phyloP scores from a whole-genome alignment of 2,113 vertebrate species.

The Cochlearius cochlearius region DNA sequence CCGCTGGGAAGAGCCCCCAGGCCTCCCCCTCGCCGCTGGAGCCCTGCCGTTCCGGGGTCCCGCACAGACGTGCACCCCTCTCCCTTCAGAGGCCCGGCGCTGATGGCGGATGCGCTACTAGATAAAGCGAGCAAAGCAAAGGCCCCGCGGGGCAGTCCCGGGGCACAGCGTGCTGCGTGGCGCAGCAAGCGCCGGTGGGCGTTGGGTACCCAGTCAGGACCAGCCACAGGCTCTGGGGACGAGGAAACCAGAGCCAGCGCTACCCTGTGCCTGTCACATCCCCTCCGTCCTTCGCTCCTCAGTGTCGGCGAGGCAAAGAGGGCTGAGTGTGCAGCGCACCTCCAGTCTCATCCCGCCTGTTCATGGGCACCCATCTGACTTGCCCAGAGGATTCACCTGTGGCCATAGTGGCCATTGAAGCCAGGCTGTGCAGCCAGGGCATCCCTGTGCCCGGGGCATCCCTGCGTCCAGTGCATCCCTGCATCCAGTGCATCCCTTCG shows the following conservation, averaged over 20 bases:
- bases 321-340: neutral
- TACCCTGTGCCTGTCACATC: rapidly evolving
- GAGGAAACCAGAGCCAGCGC: neutral
- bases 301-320: neutral
- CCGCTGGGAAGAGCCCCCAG: neutral
- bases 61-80: rapidly evolving
- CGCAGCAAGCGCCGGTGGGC: neutral
- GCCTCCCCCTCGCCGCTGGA: neutral
- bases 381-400: no score
- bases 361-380: rapidly evolving
- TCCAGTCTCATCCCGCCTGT: neutral
- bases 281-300: neutral
- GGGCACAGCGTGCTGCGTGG: rapidly evolving
- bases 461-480: rapidly evolving
- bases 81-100: neutral
- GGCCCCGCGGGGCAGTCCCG: neutral
- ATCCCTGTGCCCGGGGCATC: rapidly evolving
- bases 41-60: neutral
- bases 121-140: neutral
- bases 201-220: neutral
- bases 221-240: neutral
- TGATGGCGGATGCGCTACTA: neutral
- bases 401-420: neutral
- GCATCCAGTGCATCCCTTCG: neutral
- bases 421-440: no score